These are phyloP conservation scores for Temnothorax curvispinosus DNA, from an alignment of 1,140 invertebrate genomes.

Conservation along the genomic window DNA sequence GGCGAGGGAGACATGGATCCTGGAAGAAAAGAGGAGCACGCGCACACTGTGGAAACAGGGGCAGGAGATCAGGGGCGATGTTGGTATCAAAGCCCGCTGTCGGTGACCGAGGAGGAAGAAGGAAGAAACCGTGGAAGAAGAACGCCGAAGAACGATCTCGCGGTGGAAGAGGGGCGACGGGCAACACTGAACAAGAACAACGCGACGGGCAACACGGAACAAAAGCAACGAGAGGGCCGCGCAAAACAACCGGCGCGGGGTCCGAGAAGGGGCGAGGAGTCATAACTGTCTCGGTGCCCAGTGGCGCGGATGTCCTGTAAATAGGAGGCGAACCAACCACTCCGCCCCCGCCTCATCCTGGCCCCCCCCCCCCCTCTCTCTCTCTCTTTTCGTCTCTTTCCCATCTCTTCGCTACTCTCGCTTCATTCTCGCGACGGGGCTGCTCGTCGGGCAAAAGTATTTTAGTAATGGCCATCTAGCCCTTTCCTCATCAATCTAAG, in stretches of 20 bases:
- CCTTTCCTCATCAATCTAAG: constrained; percentile 16
- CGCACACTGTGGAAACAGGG: constrained; percentile 71
- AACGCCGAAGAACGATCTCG: constrained; percentile 58
- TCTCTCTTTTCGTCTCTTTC: constrained; percentile 12
- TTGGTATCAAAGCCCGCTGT: constrained; percentile 53
- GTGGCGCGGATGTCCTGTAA: constrained; percentile 81
- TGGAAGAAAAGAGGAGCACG: constrained; percentile 55
- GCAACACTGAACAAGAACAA: constrained; percentile 67
- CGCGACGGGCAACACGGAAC: constrained; percentile 56
- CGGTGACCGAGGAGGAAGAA: constrained; percentile 42
- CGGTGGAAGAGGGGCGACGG: constrained; percentile 31
- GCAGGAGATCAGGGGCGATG: constrained; percentile 71
- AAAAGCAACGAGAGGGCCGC: constrained; percentile 73
- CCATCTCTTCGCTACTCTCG: not conserved
- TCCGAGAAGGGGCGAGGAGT: constrained; percentile 75
- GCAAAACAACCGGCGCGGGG: constrained; percentile 74
- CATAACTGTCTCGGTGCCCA: constrained; percentile 81
- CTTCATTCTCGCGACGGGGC: not conserved
- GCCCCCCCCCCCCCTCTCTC: not conserved
- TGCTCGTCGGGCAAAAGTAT: constrained; percentile 1
- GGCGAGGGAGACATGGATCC: not conserved
- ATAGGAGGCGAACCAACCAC: constrained; percentile 63
- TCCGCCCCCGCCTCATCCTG: not conserved
- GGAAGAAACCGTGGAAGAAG: constrained; percentile 45
- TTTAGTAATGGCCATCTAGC: constrained; percentile 21